phyloP scores from a whole-genome alignment of 2,113 vertebrate genomes.

The Panthera tigris region DNA sequence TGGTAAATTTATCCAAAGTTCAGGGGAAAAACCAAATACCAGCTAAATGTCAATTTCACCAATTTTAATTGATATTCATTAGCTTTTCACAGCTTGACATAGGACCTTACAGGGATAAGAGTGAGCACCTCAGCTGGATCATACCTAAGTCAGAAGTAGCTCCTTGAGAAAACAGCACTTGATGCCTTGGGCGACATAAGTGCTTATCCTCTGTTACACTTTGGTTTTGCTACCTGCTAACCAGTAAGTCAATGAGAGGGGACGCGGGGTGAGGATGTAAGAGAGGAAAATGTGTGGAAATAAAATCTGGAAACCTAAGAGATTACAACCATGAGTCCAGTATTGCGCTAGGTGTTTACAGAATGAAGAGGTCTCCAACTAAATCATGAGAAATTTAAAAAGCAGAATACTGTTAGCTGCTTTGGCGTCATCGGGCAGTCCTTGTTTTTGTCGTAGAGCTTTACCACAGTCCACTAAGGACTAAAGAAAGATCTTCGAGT shows the following conservation, averaged over 20 bases:
- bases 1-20: neutral
- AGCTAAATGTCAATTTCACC: neutral
- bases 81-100: neutral
- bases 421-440: neutral
- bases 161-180: neutral
- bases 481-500: neutral
- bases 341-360: neutral
- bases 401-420: neutral
- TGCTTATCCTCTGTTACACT: neutral
- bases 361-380: neutral
- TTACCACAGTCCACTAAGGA: neutral
- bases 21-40: neutral
- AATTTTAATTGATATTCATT: neutral
- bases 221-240: neutral
- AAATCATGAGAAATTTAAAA: neutral
- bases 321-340: neutral
- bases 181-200: neutral
- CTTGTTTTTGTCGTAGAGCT: neutral
- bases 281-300: neutral
- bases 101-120: neutral
- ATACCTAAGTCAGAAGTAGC: neutral
- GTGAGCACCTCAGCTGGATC: neutral
- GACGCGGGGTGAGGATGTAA: neutral
- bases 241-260: accelerated
- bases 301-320: neutral